A percentile compares a stretch with the other conserved stretches of the same genome.
Evolutionary conservation across 2,888 invertebrate species (phyloP).

Genomic region (Macaria notata): DNA sequence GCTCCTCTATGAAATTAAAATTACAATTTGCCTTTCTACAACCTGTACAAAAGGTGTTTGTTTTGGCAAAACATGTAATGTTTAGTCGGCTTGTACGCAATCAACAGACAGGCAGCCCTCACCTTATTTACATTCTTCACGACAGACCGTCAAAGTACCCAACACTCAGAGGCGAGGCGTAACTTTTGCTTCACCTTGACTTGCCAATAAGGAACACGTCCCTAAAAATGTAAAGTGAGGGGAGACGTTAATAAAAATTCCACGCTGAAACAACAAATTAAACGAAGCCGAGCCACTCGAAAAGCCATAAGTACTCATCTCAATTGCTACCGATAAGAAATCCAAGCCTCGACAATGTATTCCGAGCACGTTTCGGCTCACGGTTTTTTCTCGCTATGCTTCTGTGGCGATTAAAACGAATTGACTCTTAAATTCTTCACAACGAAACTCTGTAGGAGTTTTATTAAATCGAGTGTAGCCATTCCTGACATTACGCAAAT

Average conservation of each 20-base stretch:
- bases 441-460: constrained; percentile 81
- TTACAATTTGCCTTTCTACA: too few relatives aligned
- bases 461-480: constrained; percentile 83
- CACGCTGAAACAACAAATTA: constrained; percentile 81
- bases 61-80: too few relatives aligned
- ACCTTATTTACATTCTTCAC: constrained; percentile 19
- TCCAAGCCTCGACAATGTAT: constrained; percentile 80
- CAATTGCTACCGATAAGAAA: constrained; percentile 82
- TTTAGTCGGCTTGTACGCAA: not conserved
- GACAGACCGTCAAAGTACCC: constrained; percentile 35
- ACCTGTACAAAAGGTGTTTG: too few relatives aligned
- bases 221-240: constrained; percentile 73
- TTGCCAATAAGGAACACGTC: constrained; percentile 60
- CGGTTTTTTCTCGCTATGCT: constrained; percentile 78
- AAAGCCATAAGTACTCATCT: constrained; percentile 83
- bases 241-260: constrained; percentile 81
- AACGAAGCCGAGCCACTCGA: constrained; percentile 82
- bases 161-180: constrained; percentile 45
- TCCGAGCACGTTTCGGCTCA: constrained; percentile 79
- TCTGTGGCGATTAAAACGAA: constrained; percentile 79
- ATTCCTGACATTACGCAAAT: constrained; percentile 81
- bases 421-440: constrained; percentile 81
- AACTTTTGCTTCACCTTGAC: constrained; percentile 60
- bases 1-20: too few relatives aligned
- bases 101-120: constrained; percentile 5